Base-by-base conservation (phyloP, 2,113 vertebrate species). In the Boleophthalmus pectinirostris region DNA sequence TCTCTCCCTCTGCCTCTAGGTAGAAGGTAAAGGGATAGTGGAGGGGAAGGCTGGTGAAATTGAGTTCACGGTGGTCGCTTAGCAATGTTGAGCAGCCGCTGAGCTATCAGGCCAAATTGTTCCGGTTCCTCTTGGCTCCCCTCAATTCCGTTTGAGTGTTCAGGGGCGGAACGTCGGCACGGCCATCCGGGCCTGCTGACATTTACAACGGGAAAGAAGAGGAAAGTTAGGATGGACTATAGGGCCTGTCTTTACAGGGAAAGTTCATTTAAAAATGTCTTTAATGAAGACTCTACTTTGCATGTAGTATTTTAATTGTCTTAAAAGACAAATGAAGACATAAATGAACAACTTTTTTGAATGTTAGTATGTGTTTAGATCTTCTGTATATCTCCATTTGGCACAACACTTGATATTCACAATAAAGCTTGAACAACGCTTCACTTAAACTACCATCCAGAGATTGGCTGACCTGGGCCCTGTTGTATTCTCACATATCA, bases 41-140 rank as follows among this genome's bases (percentile, higher is more conserved):
- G 4, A 88, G 90, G 87, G 83, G 82, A 91, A 92, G 88, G 85
- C 85, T 89, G 81, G 78, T 74, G 71, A 90, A 91, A 92, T 90
- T 91, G 88, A 91, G 89, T 92, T 91, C 88, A 91, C 86, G 86
- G 90, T 89, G 88, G 88, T 91, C 87, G 88, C 87, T 89, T 91
- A 85, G 88, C 86, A 86, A 86, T 89, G 89, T 87, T 86, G 90
- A 88, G 87, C 85, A 87, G 86, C 87, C 87, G 87, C 80, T 91
- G 89, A 86, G 89, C 89, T 89, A 91, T 92, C 91, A 91, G 87
- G 85, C 89, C 89, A 89, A 92, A 91, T 90, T 92, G 90, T 92
- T 91, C 91, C 82, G 85, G 89, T 90, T 91, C 89, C 87, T 90
- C 88, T 90, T 85, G 89, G 87, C 89, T 90, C 87, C 85, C 88